Conservation (phyloP, 2,888 invertebrate species). For the Pogonocherus hispidulus region DNA sequence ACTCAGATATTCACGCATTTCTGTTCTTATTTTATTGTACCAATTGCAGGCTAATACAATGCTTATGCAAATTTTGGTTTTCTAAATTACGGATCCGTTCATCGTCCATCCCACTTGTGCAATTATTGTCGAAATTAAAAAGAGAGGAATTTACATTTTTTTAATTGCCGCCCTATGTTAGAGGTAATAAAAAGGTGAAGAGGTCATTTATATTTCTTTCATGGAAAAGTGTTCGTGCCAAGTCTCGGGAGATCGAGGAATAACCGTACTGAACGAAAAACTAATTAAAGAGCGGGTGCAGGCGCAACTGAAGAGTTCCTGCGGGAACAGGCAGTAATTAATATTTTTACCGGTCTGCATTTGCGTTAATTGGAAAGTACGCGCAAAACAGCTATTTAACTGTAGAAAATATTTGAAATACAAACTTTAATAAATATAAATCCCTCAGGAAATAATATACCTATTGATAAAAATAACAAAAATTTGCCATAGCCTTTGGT, state of each 20-base stretch:
- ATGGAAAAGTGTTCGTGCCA: slow-evolving; percentile 15
- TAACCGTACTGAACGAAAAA: slow-evolving; percentile 8
- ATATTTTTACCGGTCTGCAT: not conserved
- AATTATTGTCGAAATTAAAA: slow-evolving; percentile 33
- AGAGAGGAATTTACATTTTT: slow-evolving; percentile 42
- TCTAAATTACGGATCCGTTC: slow-evolving; percentile 13
- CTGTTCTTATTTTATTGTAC: too few species aligned
- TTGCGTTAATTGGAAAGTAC: not conserved
- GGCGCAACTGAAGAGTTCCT: not conserved
- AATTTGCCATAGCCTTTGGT: too few species aligned
- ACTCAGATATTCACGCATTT: too few species aligned
- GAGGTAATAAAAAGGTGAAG: slow-evolving; percentile 11
- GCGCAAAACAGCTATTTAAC: too few species aligned
- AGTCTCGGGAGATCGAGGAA: slow-evolving; percentile 14
- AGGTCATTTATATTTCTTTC: slow-evolving; percentile 23
- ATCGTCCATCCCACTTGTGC: not conserved
- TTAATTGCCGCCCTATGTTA: slow-evolving; percentile 31
- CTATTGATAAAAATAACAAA: too few species aligned
- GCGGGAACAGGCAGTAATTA: not conserved
- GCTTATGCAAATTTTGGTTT: slow-evolving; percentile 10
- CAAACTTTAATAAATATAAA: too few species aligned
- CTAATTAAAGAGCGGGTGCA: slow-evolving; percentile 10
- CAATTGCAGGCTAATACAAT: too few species aligned
- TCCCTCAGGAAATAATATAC: too few species aligned
- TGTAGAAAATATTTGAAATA: too few species aligned